These are phyloP conservation scores for Gonatopus flavifemur DNA, from an alignment of 1,140 invertebrate species.

Conservation along the genomic window DNA sequence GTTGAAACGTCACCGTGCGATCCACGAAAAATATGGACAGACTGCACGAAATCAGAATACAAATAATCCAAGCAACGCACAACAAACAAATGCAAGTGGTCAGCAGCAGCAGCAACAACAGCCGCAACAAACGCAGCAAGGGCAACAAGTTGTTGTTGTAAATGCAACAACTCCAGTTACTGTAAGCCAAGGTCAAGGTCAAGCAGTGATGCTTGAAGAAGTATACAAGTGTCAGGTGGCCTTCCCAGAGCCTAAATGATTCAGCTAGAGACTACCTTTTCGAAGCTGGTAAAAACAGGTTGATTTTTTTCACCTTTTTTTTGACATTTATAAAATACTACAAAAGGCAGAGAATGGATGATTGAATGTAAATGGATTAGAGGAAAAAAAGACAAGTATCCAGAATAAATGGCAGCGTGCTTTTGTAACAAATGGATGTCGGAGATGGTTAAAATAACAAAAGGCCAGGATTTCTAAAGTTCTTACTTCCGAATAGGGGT, in stretches of 20 bases:
- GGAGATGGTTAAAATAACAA: too few species aligned
- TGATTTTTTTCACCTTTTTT: conserved; percentile 34
- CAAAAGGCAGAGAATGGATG: conserved; percentile 10
- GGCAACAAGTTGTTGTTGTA: conserved; percentile 54
- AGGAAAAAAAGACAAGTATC: conserved; percentile 7
- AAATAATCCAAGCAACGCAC: conserved; percentile 47
- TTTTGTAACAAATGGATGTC: too few species aligned
- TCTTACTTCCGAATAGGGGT: too few species aligned
- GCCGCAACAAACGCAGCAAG: conserved; percentile 41
- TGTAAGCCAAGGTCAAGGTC: conserved; percentile 53
- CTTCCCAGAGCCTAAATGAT: conserved; percentile 60
- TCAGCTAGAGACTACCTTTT: conserved; percentile 43
- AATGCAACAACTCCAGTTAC: conserved; percentile 53
- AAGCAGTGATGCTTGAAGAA: conserved; percentile 55
- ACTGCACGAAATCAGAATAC: conserved; percentile 53
- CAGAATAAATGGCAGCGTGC: conserved; percentile 4
- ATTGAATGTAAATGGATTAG: conserved; percentile 13
- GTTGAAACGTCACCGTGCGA: conserved; percentile 73
- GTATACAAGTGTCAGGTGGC: conserved; percentile 61
- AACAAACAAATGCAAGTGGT: conserved; percentile 45
- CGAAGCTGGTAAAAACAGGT: conserved; percentile 35
- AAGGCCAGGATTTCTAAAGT: too few species aligned
- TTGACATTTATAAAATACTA: conserved; percentile 15
- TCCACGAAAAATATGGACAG: conserved; percentile 76
- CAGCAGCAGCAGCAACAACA: conserved; percentile 46